Percentiles rank a stretch among this genome's conserved stretches.
phyloP scores from a whole-genome alignment of 1,140 invertebrate genomes.

The Melipona quadrifasciata region DNA sequence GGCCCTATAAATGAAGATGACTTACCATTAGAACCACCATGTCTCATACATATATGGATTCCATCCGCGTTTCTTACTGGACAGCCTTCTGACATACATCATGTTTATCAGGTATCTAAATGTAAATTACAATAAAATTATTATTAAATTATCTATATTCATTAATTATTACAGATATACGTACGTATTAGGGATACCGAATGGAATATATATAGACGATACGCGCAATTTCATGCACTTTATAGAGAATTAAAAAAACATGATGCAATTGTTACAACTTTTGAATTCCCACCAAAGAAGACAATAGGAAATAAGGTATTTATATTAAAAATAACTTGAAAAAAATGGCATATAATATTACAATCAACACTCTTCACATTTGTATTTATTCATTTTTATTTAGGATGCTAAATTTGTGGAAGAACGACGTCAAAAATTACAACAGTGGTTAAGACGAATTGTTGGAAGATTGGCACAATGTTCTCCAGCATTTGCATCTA shows the following conservation, averaged over 20 bases:
- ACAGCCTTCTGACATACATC: conserved; percentile 88
- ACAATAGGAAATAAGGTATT: conserved; percentile 93
- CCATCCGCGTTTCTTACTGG: conserved; percentile 94
- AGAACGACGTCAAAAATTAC: conserved; percentile 87
- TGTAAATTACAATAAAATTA: not conserved
- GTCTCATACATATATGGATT: conserved; percentile 94
- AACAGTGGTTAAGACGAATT: conserved; percentile 90
- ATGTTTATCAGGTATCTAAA: conserved; percentile 92
- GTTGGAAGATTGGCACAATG: conserved; percentile 86
- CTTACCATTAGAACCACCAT: conserved; percentile 76
- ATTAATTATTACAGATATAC: conserved; percentile 85
- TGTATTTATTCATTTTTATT: conserved; percentile 29
- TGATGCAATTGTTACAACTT: conserved; percentile 88
- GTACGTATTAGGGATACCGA: conserved; percentile 92
- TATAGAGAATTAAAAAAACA: conserved; percentile 92
- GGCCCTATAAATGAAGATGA: conserved; percentile 84
- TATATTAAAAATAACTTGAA: not conserved
- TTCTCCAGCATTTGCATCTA: conserved; percentile 86
- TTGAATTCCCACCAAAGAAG: conserved; percentile 97
- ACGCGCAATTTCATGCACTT: conserved; percentile 93
- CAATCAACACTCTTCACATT: not conserved
- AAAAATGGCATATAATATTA: not conserved
- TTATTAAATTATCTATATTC: not conserved
- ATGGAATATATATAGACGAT: conserved; percentile 96
- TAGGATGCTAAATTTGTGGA: conserved; percentile 92